phyloP scores from a whole-genome alignment of 2,888 invertebrate genomes.

The Liopterus haemorrhoidalis region DNA sequence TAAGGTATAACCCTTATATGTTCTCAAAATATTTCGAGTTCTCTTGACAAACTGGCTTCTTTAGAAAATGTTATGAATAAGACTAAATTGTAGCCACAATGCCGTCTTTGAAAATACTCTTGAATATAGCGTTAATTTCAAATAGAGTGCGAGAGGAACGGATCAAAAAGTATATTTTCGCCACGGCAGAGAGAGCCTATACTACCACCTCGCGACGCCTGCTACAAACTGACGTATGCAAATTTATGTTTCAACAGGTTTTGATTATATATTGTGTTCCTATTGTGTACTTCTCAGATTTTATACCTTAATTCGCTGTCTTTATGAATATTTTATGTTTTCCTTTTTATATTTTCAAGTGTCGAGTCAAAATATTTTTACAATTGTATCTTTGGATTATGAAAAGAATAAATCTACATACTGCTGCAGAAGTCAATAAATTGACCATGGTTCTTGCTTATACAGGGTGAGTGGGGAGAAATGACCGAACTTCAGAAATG shows the following conservation, averaged over 20 bases:
- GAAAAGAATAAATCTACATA: too few relatives aligned
- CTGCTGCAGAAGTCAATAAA: too few relatives aligned
- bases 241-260: conserved; percentile 42
- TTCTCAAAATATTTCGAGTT: conserved; percentile 43
- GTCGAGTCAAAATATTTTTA: too few relatives aligned
- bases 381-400: too few relatives aligned
- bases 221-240: conserved; percentile 37
- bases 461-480: too few relatives aligned
- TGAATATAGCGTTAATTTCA: conserved; percentile 57
- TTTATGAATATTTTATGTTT: too few relatives aligned
- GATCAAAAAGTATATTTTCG: conserved; percentile 41
- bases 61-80: conserved; percentile 53
- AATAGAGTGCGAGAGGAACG: conserved; percentile 41
- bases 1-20: too few relatives aligned
- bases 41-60: conserved; percentile 43
- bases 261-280: conserved; percentile 41
- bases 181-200: conserved; percentile 20
- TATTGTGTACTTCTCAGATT: too few relatives aligned
- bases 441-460: too few relatives aligned
- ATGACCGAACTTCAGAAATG: too few relatives aligned
- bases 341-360: too few relatives aligned
- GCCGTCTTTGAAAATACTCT: conserved; percentile 53
- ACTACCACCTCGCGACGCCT: background rate
- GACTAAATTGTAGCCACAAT: conserved; percentile 59
- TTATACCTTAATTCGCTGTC: too few relatives aligned